Evolutionary conservation across 2,113 vertebrate species (phyloP).

Genomic region (Pelecanus crispus): DNA sequence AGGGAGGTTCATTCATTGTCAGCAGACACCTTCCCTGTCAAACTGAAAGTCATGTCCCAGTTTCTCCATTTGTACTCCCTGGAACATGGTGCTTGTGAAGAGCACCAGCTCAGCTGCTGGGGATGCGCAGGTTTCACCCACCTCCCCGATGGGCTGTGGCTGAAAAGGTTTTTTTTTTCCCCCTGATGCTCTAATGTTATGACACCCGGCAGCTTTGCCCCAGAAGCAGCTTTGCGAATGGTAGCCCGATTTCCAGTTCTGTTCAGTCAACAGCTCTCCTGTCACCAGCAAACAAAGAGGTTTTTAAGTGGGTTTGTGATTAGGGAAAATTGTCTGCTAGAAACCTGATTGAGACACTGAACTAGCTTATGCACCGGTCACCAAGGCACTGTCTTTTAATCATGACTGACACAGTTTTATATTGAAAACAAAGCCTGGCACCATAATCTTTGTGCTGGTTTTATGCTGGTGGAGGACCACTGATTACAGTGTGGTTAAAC

Average conservation of each 20-base stretch:
- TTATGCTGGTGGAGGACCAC: background rate
- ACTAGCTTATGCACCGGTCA: no score
- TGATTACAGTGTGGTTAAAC: background rate
- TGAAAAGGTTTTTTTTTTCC: no score
- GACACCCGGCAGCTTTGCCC: background rate
- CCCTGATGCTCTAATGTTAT: fast-evolving
- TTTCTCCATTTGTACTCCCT: background rate
- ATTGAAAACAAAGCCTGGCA: background rate
- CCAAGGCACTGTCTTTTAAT: background rate
- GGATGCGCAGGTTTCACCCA: background rate
- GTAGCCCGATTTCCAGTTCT: background rate
- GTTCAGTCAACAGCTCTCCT: background rate
- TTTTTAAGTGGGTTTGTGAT: background rate
- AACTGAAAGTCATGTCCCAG: background rate
- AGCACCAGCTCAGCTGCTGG: background rate
- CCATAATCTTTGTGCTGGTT: background rate
- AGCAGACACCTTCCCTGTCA: background rate
- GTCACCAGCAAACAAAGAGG: background rate
- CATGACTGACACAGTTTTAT: background rate
- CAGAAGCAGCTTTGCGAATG: background rate
- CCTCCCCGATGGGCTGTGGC: fast-evolving
- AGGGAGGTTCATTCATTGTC: background rate
- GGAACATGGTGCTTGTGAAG: background rate
- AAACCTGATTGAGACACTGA: background rate
- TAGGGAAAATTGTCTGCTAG: background rate